Evolutionary conservation across 92 coral and sea anemone species (phyloP).

Genomic region (Porites cylindrica): DNA sequence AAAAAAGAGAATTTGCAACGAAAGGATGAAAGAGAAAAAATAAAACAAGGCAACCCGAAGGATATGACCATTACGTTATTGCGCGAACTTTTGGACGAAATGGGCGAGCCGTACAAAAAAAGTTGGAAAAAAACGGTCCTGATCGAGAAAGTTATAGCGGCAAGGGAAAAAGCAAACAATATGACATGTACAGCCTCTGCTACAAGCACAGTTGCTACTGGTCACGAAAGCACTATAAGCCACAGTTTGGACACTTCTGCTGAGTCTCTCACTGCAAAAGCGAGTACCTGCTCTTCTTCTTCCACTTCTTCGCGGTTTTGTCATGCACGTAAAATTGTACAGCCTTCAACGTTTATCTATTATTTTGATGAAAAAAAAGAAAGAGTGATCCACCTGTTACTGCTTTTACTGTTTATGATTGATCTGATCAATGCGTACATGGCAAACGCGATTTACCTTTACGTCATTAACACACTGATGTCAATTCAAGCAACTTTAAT

Average conservation of each 20-base stretch:
- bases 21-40: not conserved
- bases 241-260: not conserved
- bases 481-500: not conserved
- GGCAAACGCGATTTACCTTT: not conserved
- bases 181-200: not conserved
- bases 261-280: constrained; percentile 1
- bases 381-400: not conserved
- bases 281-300: not conserved
- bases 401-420: not conserved
- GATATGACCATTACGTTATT: constrained; percentile 19
- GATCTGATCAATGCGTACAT: not conserved
- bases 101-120: constrained; percentile 23
- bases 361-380: not conserved
- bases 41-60: not conserved
- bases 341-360: not conserved
- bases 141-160: constrained; percentile 2
- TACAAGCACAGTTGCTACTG: not conserved
- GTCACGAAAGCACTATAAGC: not conserved
- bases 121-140: constrained; percentile 15
- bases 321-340: not conserved
- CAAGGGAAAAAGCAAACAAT: not conserved
- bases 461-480: not conserved
- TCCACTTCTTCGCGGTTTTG: constrained; percentile 1
- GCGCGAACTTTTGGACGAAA: constrained; percentile 25
- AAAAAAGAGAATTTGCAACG: not conserved